Base-by-base conservation (phyloP, 2,113 vertebrate species). In the Albula glossodonta region DNA sequence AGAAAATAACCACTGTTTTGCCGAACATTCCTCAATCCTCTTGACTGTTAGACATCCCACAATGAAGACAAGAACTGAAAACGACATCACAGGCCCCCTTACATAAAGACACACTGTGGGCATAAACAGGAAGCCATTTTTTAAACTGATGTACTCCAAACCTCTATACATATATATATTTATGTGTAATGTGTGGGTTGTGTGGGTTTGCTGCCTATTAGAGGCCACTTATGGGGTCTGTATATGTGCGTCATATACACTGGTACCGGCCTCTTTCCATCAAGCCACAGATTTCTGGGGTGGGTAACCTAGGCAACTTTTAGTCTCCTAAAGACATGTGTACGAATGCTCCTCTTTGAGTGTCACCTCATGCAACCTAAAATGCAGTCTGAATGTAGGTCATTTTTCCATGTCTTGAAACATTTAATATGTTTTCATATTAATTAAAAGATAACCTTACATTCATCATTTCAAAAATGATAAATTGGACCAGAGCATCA, bases 1-100 rank as follows among this genome's bases (percentile, higher is more conserved):
- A 88, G 86, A 80, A 90, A 90, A 93, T 90, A 91, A 89, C 88
- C 77, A 90, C 15, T 25, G 78, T 86, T 56, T 84, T 90, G 87
- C 86, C 87, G 82, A 63, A 83, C 87, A 81, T 88, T 88, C 79
- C 17, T 51, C 70, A 48, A 87, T 91, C 85, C 81, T 81, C 77
- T 22, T 80, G 53, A 13, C 51, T 81, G 74, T 84, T 31, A 82
- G 57, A 51, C 60, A 51, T 79, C 83, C 52, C 79, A 25, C 70
- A 83, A 60, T 66, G 53, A 83, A 51, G 52, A 85, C 85, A 81
- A 50, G 50, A 82, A 85, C 80, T 87, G 85, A 78, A 80, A 83
- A 82, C 8, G 85, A 86, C 82, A 81, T 82, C 86, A 86, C 53
- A 87, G 80, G 87, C 85, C 83, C 86, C 85, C 84, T 87, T 88